phyloP scores from a whole-genome alignment of 2,888 invertebrate genomes.

The Ophion slaviceki region DNA sequence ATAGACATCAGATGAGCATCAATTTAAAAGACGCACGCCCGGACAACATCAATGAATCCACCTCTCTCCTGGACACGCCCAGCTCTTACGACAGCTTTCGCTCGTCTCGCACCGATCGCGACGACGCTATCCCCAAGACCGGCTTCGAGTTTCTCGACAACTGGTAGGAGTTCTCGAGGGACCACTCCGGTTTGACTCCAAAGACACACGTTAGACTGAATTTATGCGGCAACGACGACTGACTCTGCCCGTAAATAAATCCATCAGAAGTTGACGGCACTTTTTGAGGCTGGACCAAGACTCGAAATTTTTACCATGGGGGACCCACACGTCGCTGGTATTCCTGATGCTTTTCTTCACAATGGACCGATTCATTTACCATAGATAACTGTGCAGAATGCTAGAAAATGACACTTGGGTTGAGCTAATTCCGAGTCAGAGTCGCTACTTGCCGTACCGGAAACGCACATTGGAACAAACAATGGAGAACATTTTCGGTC shows the following conservation, averaged over 20 bases:
- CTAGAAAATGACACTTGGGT: not conserved
- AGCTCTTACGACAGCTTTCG: conserved; percentile 80
- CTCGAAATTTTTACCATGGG: not conserved
- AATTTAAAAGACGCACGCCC: conserved; percentile 75
- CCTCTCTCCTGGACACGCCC: conserved; percentile 79
- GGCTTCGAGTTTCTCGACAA: conserved; percentile 86
- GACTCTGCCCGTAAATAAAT: not conserved
- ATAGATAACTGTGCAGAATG: not conserved
- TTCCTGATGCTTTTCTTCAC: not conserved
- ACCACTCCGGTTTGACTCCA: not conserved
- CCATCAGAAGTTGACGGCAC: not conserved
- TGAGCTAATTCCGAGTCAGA: not conserved
- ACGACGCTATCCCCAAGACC: conserved; percentile 84
- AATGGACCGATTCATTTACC: not conserved
- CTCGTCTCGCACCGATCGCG: conserved; percentile 76
- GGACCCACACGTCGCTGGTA: not conserved
- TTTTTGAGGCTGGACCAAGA: not conserved
- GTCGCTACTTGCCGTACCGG: not conserved
- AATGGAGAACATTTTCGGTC: not conserved
- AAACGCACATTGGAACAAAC: not conserved
- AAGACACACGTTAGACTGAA: not conserved
- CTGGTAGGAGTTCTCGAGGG: conserved; percentile 80
- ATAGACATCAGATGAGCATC: conserved; percentile 74
- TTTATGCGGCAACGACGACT: not conserved
- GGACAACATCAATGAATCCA: conserved; percentile 78